These are phyloP conservation scores for Delia radicum DNA, from an alignment of 1,140 invertebrate genomes.

Conservation along the genomic window DNA sequence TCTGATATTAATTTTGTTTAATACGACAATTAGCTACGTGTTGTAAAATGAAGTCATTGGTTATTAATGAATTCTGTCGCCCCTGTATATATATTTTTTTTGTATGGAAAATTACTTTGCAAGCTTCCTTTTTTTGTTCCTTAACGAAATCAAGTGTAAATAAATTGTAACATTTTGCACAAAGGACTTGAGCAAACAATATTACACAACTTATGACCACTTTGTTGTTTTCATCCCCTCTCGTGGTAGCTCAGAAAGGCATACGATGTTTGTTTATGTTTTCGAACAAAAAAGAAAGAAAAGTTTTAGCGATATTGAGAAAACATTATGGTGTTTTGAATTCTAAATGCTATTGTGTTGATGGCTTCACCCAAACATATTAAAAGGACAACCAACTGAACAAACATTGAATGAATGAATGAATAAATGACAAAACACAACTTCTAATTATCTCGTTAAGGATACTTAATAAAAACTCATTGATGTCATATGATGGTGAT, in stretches of 20 bases:
- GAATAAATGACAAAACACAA: background rate
- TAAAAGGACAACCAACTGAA: background rate
- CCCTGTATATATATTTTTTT: background rate
- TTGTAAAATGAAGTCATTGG: background rate
- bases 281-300: background rate
- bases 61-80: background rate
- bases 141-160: background rate
- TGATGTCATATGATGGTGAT: background rate
- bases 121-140: background rate
- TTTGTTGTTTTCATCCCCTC: background rate
- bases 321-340: background rate
- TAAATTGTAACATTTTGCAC: background rate
- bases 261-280: background rate
- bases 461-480: slow-evolving; percentile 7
- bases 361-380: background rate
- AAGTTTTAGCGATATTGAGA: background rate
- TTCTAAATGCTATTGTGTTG: background rate
- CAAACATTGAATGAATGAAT: background rate
- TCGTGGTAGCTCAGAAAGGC: background rate
- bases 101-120: background rate
- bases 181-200: background rate
- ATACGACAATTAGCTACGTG: background rate
- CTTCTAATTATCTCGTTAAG: slow-evolving; percentile 18
- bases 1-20: no score
- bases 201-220: background rate